A percentile compares a stretch with the other conserved stretches of the same genome.
These are phyloP conservation scores for rabbit (Oryctolagus cuniculus) DNA, from an alignment of 2,113 vertebrate genomes.

Conservation along the genomic window DNA sequence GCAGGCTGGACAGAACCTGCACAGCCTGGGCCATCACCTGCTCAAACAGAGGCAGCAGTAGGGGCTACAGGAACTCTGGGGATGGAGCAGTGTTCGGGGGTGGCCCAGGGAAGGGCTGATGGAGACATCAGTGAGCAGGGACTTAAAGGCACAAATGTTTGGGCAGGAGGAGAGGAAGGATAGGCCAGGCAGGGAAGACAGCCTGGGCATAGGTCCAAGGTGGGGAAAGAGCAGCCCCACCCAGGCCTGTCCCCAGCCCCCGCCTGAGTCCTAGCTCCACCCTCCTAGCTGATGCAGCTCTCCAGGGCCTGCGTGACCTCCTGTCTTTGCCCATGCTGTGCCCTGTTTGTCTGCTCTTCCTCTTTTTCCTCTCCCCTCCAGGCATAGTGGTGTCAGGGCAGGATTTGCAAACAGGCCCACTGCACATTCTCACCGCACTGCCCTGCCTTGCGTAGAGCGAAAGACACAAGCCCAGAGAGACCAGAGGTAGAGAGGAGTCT, in stretches of 20 bases:
- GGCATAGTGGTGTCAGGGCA: neutral
- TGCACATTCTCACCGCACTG: neutral
- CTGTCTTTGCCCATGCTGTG: neutral
- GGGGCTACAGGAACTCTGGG: neutral
- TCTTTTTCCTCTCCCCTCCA: neutral
- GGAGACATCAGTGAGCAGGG: neutral
- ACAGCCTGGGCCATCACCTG: fast-evolving
- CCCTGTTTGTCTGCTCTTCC: neutral
- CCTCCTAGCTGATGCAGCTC: neutral
- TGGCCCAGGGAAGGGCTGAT: neutral
- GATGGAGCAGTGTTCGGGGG: neutral
- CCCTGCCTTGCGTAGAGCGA: neutral
- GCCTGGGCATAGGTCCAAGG: neutral
- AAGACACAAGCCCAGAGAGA: neutral
- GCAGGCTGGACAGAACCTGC: neutral
- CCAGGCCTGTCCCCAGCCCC: neutral
- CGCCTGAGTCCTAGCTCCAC: no score
- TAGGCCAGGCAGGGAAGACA: neutral
- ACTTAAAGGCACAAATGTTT: neutral
- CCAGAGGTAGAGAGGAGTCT: neutral
- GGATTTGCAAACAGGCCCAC: neutral
- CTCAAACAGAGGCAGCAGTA: neutral
- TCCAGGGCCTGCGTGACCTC: neutral
- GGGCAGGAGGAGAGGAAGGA: neutral
- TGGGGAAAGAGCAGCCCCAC: no score